Conservation (phyloP, 2,797 vertebrate genomes). For the Acomys russatus region DNA sequence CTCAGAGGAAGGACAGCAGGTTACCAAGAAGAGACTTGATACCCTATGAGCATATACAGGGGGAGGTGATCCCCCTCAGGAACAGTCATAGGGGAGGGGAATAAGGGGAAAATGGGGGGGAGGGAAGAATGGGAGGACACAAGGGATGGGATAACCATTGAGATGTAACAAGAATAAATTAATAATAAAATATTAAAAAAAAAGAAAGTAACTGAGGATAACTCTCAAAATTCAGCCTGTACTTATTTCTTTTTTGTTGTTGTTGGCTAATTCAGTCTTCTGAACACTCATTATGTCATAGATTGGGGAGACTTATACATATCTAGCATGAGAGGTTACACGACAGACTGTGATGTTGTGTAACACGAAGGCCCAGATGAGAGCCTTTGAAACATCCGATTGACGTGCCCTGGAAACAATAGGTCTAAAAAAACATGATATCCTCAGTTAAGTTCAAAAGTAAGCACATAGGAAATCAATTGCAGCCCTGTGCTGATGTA, state of each 20-base stretch:
- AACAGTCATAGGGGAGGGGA: no score
- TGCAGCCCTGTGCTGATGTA: constrained; percentile 22
- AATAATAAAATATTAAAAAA: no score
- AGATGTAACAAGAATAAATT: no score
- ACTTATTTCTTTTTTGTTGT: background rate
- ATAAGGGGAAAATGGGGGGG: no score
- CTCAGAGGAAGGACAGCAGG: no score
- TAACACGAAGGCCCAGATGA: background rate
- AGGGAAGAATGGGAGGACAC: no score
- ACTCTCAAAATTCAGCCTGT: background rate
- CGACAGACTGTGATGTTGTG: no score
- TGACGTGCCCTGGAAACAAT: background rate
- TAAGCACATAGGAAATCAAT: constrained; percentile 49
- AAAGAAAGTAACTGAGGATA: background rate
- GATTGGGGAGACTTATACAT: background rate
- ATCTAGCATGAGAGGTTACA: background rate
- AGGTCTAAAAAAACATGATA: background rate
- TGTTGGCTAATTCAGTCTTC: background rate
- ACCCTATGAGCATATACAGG: no score
- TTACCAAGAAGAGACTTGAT: no score
- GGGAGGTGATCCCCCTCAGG: no score
- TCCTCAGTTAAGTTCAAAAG: constrained; percentile 28
- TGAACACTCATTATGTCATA: background rate
- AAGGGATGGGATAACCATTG: no score
- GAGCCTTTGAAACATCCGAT: background rate